Percentiles rank a stretch among this genome's conserved stretches.
Evolutionary conservation across 2,797 vertebrate species (phyloP).

Genomic region (Neopelma chrysocephalum): DNA sequence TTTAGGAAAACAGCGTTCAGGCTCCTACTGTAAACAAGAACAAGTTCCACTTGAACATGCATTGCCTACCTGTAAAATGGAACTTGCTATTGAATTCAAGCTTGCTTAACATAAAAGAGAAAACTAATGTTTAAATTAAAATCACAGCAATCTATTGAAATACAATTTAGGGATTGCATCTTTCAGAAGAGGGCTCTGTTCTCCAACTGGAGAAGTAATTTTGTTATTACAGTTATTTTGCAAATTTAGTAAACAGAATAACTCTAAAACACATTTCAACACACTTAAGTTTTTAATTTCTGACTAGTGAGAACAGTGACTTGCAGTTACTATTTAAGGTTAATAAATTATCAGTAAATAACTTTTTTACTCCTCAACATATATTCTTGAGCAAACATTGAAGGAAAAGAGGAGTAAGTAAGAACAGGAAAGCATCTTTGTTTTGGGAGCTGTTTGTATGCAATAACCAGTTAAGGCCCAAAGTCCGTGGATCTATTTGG

Average conservation of each 20-base stretch:
- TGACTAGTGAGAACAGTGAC: background rate
- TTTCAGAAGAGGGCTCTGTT: background rate
- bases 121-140: background rate
- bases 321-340: background rate
- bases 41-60: slow-evolving; percentile 1
- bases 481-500: background rate
- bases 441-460: background rate
- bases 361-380: background rate
- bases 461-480: background rate
- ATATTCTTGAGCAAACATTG: background rate
- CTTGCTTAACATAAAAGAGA: background rate
- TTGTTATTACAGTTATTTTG: background rate
- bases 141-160: background rate
- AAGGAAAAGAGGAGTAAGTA: background rate
- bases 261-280: background rate
- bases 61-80: background rate
- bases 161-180: background rate
- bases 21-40: slow-evolving; percentile 41
- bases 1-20: slow-evolving; percentile 26
- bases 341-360: background rate
- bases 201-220: background rate
- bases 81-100: background rate
- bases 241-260: background rate
- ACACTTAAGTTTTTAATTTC: background rate
- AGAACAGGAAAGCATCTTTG: background rate